phyloP scores from a whole-genome alignment of 2,888 invertebrate species.

The Copidosoma aretas region DNA sequence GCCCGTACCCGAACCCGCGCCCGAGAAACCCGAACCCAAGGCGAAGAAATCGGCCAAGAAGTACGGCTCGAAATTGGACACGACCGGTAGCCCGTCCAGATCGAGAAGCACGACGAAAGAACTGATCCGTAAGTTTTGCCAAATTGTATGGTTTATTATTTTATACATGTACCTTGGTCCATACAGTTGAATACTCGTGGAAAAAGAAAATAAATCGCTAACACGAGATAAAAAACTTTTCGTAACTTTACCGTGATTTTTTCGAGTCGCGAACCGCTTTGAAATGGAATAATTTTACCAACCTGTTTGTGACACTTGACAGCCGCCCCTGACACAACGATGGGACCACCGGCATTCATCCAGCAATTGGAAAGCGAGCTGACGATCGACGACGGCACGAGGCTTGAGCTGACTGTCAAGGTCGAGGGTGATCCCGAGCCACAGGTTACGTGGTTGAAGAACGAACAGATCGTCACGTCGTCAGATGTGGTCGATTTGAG shows the following conservation, averaged over 20 bases:
- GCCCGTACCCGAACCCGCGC: slow-evolving; percentile 8
- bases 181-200: slow-evolving; percentile 8
- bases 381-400: slow-evolving; percentile 86
- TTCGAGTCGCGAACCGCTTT: no score
- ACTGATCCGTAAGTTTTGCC: slow-evolving; percentile 71
- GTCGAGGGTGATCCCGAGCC: slow-evolving; percentile 94
- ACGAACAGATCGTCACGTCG: slow-evolving; percentile 75
- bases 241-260: no score
- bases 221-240: no score
- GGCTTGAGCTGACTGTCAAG: slow-evolving; percentile 80
- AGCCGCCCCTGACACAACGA: slow-evolving; percentile 88
- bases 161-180: no score
- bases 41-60: slow-evolving; percentile 69
- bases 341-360: slow-evolving; percentile 86
- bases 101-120: slow-evolving; percentile 91
- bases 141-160: no score
- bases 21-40: slow-evolving; percentile 27
- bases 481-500: slow-evolving; percentile 89
- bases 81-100: slow-evolving; percentile 82
- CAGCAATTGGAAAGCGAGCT: slow-evolving; percentile 75
- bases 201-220: no score
- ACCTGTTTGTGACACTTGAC: no score
- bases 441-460: slow-evolving; percentile 87
- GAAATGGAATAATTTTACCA: no score
- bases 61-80: slow-evolving; percentile 72